A percentile compares a stretch with the other conserved stretches of the same genome.
Evolutionary conservation across 2,888 invertebrate genomes (phyloP).

Genomic region (Tuberolachnus salignus): DNA sequence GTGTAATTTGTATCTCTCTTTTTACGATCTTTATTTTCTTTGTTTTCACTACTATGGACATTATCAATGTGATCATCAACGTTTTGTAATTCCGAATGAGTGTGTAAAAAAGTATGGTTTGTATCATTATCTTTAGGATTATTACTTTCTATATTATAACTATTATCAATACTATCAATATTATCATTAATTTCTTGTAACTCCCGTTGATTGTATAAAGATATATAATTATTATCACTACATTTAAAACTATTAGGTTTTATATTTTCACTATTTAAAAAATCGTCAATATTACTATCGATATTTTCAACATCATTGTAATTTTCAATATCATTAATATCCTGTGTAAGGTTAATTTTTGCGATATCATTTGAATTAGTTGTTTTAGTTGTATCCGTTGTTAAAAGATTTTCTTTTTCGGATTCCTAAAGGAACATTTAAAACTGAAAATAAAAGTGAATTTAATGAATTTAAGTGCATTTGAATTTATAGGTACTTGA

Average conservation of each 20-base stretch:
- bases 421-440: constrained; percentile 28
- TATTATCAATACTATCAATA: not conserved
- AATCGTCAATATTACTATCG: not conserved
- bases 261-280: not conserved
- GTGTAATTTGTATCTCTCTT: not conserved
- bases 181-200: not conserved
- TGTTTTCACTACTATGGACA: not conserved
- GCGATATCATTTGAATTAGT: not conserved
- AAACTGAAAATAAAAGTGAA: not conserved
- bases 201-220: no score
- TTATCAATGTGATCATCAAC: not conserved
- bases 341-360: not conserved
- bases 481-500: constrained; percentile 22
- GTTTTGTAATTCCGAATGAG: not conserved
- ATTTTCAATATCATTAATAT: not conserved
- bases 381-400: not conserved
- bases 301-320: not conserved
- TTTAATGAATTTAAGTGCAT: no score
- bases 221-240: no score
- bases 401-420: not conserved
- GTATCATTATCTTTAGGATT: not conserved
- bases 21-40: not conserved
- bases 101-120: not conserved
- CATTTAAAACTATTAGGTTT: not conserved
- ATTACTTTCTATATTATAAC: not conserved